Evolutionary conservation across 1,140 invertebrate genomes (phyloP), one percentile per base, ranked within the genome.

Genomic region (Pachypeltis micranthus): DNA sequence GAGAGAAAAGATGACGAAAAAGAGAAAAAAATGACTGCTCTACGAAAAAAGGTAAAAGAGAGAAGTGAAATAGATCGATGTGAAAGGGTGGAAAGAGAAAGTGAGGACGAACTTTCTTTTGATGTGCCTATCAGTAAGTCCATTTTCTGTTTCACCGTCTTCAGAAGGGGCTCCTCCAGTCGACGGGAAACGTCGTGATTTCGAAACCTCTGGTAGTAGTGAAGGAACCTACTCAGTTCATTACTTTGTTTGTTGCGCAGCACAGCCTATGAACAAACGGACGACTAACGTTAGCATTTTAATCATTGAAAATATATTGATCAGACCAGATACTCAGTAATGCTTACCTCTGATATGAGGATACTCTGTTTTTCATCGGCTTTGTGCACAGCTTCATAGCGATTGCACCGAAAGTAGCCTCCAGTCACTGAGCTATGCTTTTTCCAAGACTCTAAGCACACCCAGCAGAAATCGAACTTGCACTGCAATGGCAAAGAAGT

Each of bases 401-500:
- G 74, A 69, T 85, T 86, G 70, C 85, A 87, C 44, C 85, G 78
- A 71, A 87, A 87, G 71, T 86, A 87, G 1, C 85, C 85, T 4
- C 85, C 85, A 7, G 85, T 87, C 10, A 81, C 80, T 3, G 83
- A 84, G 67, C 82, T 84, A 70, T 88, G 86, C 59, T 82, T 79
- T 70, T 87, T 87, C 85, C 85, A 87, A 51, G 80, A 80, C 69
- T 87, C 85, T 67, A 86, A 74, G 72, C 86, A 88, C 19, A 87
- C 83, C 86, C 86, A 87, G 73, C 85, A 87, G 69, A 86, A 88
- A 68, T 87, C 85, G 74, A 82, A 81, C 76, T 86, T 87, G 71
- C 86, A 87, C 81, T 85, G 72, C 29, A 75, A 77, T 66, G 25
- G 4, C 4, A 7, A 51, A 51, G 21, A 51, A 51, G n/a, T n/a